Evolutionary conservation across 2,888 invertebrate genomes (phyloP), one percentile per base, ranked within the genome.

Genomic region (Phrixothrix hirtus): DNA sequence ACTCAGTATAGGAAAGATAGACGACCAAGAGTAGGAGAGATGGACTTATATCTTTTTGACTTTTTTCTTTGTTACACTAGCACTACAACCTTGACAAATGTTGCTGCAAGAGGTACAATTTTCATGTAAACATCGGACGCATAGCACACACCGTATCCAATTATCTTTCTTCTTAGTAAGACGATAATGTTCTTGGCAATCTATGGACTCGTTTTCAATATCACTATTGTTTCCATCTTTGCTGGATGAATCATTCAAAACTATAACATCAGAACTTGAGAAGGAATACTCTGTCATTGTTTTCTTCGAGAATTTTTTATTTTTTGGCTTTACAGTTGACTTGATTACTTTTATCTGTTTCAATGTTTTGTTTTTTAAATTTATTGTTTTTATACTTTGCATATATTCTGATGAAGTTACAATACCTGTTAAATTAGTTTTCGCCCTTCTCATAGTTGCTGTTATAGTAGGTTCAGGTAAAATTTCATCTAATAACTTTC

Each of bases 11-110:
- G 35, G 35, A 13, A 2, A 35, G 35, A 35, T 35, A 15, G 35
- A 35, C 35, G n/a, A 35, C n/a, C 6, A 6, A n/a, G 35, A n/a
- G 16, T 35, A 35, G 35, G 35, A 35, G 35, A 35, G 35, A 35
- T 35, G 16, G 6, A 35, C 35, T 14, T 16, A 7, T 1, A 9
- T 15, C 2, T 15, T 14, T 35, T n/a, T n/a, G n/a, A 6, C 10
- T 13, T 16, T 35, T 35, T 15, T 35, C 15, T n/a, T n/a, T 9
- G n/a, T 13, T 10, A 35, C 12, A 10, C 7, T 35, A 9, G 11
- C 10, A 13, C 35, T 15, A 15, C 35, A 35, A 16, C 1, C 1
- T 16, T 16, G 16, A 2, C 35, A 35, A 35, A 35, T 9, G 10
- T 35, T 35, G n/a, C 2, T 12, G 12, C 2, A 35, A 3, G 2